Base-by-base conservation (phyloP, 2,797 vertebrate genomes). In the Syngnathus acus region DNA sequence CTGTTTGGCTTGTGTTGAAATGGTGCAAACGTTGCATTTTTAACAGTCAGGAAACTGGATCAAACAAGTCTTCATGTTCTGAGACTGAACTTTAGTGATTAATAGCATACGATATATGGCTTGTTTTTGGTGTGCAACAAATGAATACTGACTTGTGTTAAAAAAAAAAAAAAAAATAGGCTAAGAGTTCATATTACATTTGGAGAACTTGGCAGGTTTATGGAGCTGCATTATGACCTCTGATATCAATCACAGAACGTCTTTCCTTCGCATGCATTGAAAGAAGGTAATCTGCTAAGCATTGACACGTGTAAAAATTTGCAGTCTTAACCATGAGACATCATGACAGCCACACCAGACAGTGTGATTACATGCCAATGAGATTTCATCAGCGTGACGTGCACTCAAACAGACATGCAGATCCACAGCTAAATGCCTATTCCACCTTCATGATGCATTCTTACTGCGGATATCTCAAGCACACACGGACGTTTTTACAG, bases 241-340 rank as follows among this genome's bases (percentile, higher is more conserved):
- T 89, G 89, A 86, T 78, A 88, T 89, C 90, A 89, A 90, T 90
- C 87, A 91, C 72, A 71, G 74, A 55, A n/a, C 70, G 74, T 78
- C 79, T 82, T 67, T 38, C 26, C 68, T 54, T 65, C 62, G 38
- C 82, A 86, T 81, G 81, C 69, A 72, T 74, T 86, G 81, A 75
- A 77, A 65, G 76, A 79, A 65, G 67, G 71, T 4, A 65, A 69
- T 50, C 50, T 45, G 64, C 66, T 54, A 32, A 6, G 68, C 67
- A 72, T 74, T 68, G 64, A 64, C 38, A 48, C 47, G 16, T 17
- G 47, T 48, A 19, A 48, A 48, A 68, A 73, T 72, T 75, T 75
- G 75, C 57, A 55, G 76, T 72, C 71, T 77, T 77, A 75, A 79
- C 68, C 69, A 63, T 69, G 76, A 85, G 72, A 86, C 67, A 64